Base-by-base conservation (phyloP, 1,140 invertebrate species). In the Scaptomyza montana region DNA sequence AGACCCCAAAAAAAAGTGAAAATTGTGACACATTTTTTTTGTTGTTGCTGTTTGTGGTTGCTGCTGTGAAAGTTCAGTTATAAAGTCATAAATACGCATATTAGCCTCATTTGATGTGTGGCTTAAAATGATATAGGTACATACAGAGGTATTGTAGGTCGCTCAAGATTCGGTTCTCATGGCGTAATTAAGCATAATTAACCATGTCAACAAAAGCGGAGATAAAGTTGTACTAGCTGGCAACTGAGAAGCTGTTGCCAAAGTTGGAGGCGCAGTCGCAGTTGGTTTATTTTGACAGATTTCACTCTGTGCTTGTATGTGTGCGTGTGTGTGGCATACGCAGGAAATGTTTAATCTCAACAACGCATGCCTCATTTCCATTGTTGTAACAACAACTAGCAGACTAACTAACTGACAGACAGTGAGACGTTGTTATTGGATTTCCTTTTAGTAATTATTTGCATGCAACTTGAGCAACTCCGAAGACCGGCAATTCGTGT, bases 151-250 rank as follows among this genome's bases (percentile, higher is more conserved):
- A 50, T 66, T 67, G 13, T 49, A 76, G 45, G 65, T 71, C 53
- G 45, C 59, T 73, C 75, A 76, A 75, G 65, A 50, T 60, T 69
- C 50, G 61, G 72, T 87, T 87, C 84, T 82, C 82, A 89, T 30
- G 72, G 50, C 63, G 76, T 87, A 87, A 87, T 87, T 84, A 87
- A 72, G 75, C 76, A 73, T 84, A 87, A 89, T 87, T 89, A 84
- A 62, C 73, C 70, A 36, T 87, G 84, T 89, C 82, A 89, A 87
- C 76, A 78, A 39, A 62, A 45, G 66, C 25, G 7, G 8, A 50
- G 30, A 16, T 19, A 28, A 13, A 57, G 16, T 9, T 70, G 30
- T 33, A 33, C 5, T 7, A 43, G 21, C 50, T 56, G 33, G 13
- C 25, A 59, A 47, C 56, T 47, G 28, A 56, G 46, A 45, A 45